These are phyloP conservation scores for Dugesia japonica DNA, from an alignment of 2,888 invertebrate genomes.

Conservation along the genomic window DNA sequence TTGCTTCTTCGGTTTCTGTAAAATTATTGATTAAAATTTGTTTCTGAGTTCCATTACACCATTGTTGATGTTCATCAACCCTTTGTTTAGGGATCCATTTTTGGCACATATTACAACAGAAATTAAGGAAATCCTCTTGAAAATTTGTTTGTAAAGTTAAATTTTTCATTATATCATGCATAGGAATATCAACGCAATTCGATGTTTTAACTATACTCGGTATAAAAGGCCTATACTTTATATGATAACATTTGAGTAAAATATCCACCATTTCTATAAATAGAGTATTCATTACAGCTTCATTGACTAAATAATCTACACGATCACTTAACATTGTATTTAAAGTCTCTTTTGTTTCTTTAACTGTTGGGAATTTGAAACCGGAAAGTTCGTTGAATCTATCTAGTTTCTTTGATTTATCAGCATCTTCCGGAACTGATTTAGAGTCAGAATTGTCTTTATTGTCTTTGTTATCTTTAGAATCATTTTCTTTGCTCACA, in stretches of 20 bases:
- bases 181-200: background rate
- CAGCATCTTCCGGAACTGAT: too few species aligned
- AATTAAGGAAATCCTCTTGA: background rate
- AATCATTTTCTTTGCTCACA: too few species aligned
- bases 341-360: background rate
- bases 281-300: background rate
- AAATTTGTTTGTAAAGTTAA: background rate
- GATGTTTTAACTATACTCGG: background rate
- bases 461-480: too few species aligned
- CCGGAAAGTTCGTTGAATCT: background rate
- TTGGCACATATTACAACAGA: background rate
- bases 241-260: background rate
- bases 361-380: background rate
- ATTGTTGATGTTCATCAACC: background rate
- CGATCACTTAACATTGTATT: background rate
- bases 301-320: background rate
- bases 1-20: background rate
- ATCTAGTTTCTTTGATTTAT: too few species aligned
- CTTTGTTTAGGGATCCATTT: background rate
- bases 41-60: background rate
- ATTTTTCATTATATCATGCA: background rate
- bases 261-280: background rate
- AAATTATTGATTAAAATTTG: background rate
- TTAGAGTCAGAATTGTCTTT: too few species aligned
- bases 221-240: background rate